Evolutionary conservation across 2,113 vertebrate species (phyloP), one percentile per base, ranked within the genome.

Genomic region (Neodon shergylaensis): DNA sequence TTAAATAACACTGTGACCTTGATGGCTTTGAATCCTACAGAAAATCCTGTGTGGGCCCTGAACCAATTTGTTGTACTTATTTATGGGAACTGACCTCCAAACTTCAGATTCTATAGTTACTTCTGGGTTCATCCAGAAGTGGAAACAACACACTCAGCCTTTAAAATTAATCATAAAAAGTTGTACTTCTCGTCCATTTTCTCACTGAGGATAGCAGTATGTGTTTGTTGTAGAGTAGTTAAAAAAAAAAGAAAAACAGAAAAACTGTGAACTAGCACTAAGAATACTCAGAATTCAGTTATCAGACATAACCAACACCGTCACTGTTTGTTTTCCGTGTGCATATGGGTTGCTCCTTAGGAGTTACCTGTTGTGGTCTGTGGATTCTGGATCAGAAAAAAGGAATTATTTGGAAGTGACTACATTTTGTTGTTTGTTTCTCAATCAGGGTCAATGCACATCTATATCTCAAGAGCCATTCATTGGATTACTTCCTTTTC

Each of bases 111-210:
- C 93, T 47, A 33, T 49, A 89, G 36, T 70, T 88, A 91, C 47
- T 76, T 94, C n/a, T 74, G 44, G 10, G 88, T 63, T 85, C 87
- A 73, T 81, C 4, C 90, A 81, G 39, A 61, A 42, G 70, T 39
- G 70, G 70, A 88, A 58, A 58, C n/a, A 73, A 54, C 36, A 58
- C 3, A n/a, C 3, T 93, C 72, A 49, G 3, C 70, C 91, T 95
- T 93, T 68, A 77, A 93, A 94, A 9, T 84, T 70, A 84, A 92
- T 72, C 68, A 44, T 78, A 77, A 63, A 92, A 85, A 79, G 21
- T 44, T 72, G 82, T 4, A 85, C 13, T 47, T 36, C 21, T 66
- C n/a, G 31, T 70, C 13, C 3, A 44, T 90, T 87, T 95, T 76
- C 63, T 95, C 33, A 65, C 42, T 58, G 42, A 91, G 87, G 44